A percentile compares a stretch with the other conserved stretches of the same genome.
Evolutionary conservation across 2,113 vertebrate species (phyloP).

Genomic region (Pseudolaguvia tuberculata): DNA sequence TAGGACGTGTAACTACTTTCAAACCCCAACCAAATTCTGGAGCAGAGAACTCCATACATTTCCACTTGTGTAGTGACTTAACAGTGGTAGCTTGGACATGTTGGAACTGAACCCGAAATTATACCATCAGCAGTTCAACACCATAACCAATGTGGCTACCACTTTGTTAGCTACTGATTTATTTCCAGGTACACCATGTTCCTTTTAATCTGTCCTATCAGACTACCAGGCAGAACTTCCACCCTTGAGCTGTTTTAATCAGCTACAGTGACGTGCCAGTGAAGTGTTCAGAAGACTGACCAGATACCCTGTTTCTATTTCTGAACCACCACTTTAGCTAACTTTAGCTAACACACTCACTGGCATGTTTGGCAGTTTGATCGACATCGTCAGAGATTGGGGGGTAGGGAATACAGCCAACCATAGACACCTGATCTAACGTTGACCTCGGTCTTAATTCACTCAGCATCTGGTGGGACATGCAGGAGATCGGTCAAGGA

Average conservation of each 20-base stretch:
- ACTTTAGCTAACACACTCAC: slow-evolving; percentile 8
- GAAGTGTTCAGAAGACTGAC: slow-evolving; percentile 18
- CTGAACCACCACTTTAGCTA: slow-evolving; percentile 1
- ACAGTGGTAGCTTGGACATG: too few relatives aligned
- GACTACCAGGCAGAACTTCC: background rate
- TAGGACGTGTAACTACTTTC: too few relatives aligned
- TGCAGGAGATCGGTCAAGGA: background rate
- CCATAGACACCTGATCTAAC: background rate
- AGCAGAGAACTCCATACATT: too few relatives aligned
- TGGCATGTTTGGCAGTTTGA: background rate
- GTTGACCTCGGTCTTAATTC: too few relatives aligned
- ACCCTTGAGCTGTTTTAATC: background rate
- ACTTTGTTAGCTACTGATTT: background rate
- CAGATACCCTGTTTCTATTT: slow-evolving; percentile 32
- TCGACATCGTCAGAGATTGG: background rate
- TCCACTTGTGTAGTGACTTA: too few relatives aligned
- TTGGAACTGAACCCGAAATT: too few relatives aligned
- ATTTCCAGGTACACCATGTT: background rate
- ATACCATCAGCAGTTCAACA: too few relatives aligned
- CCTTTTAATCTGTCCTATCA: background rate
- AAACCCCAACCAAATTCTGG: too few relatives aligned
- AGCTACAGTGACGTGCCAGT: slow-evolving; percentile 3
- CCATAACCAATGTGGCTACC: too few relatives aligned
- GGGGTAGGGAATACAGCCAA: background rate
- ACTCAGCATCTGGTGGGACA: background rate